Evolutionary conservation across 2,113 vertebrate genomes (phyloP).

Genomic region (Varanus salvator): DNA sequence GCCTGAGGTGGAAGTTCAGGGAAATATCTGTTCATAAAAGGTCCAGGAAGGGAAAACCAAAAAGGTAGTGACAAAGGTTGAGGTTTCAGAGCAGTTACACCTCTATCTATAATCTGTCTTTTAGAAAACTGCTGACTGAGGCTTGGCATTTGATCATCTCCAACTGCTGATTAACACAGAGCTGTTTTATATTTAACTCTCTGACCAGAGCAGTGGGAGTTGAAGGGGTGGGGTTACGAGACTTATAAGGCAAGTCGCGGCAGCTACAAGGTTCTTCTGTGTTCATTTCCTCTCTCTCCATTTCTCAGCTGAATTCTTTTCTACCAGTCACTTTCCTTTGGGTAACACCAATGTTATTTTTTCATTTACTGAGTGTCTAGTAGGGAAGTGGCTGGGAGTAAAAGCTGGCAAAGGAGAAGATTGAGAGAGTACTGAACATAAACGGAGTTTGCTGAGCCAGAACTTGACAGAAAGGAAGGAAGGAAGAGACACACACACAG

Average conservation of each 20-base stretch:
- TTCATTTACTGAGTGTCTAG: conserved; percentile 57
- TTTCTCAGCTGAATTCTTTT: conserved; percentile 48
- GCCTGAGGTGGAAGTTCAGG: conserved; percentile 40
- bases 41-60: conserved; percentile 23
- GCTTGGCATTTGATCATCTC: conserved; percentile 70
- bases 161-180: conserved; percentile 80
- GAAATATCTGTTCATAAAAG: conserved; percentile 42
- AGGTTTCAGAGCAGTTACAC: conserved; percentile 58
- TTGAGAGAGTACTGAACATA: conserved; percentile 51
- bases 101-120: conserved; percentile 53
- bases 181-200: conserved; percentile 89
- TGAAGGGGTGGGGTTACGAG: conserved; percentile 51
- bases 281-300: conserved; percentile 19
- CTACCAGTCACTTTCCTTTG: conserved; percentile 38
- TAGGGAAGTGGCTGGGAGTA: conserved; percentile 9
- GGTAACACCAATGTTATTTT: conserved; percentile 43
- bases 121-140: conserved; percentile 77
- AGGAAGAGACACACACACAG: too few relatives aligned
- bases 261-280: conserved; percentile 60
- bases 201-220: conserved; percentile 65
- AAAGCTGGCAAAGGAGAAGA: conserved; percentile 24
- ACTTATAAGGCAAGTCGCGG: conserved; percentile 67
- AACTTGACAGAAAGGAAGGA: background rate
- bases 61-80: conserved; percentile 65
- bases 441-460: conserved; percentile 51